Evolutionary conservation across 2,888 invertebrate species (phyloP), one percentile per base, ranked within the genome.

Genomic region (Nomada fabriciana): DNA sequence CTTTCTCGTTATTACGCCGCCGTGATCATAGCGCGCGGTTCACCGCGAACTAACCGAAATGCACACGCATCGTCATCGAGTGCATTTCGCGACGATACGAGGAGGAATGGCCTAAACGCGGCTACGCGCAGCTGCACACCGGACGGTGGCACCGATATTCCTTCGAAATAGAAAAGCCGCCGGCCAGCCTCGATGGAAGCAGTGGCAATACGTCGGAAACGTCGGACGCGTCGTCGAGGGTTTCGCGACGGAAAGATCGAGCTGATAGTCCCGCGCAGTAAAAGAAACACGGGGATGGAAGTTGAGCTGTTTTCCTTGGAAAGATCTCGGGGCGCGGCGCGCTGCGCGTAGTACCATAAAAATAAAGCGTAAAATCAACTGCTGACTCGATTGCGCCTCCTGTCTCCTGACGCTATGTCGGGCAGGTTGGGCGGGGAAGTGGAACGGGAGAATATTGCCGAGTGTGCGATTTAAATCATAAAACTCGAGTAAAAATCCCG

Each of bases 401-500:
- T 11, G 42, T 43, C 55, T 50, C 61, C 52, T 2, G 9, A 9
- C 36, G 18, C 25, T 10, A 13, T 43, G 43, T 0, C 60, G 18
- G 0, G 3, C 29, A 53, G 71, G 10, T n/a, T n/a, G 43, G 20
- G 25, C 20, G 43, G 13, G 2, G 13, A 29, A 9, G 53, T 20
- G 72, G 61, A 67, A 72, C 11, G 65, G 72, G 77, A 82, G 90
- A 92, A 92, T 92, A 91, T 88, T 88, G 92, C 92, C 87, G 89
- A 89, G 90, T 89, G 86, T 89, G 92, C 92, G 90, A 93, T 93
- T 93, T 91, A 90, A 93, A 93, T 93, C 92, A 92, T 93, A 92
- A 93, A 93, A 93, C 82, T 89, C 88, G 82, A 92, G 92, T 92
- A 91, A 93, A 92, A 92, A 89, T 90, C 87, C 83, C 77, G 75